These are phyloP conservation scores for Chloebia gouldiae DNA, from an alignment of 2,113 vertebrate species.

Conservation along the genomic window DNA sequence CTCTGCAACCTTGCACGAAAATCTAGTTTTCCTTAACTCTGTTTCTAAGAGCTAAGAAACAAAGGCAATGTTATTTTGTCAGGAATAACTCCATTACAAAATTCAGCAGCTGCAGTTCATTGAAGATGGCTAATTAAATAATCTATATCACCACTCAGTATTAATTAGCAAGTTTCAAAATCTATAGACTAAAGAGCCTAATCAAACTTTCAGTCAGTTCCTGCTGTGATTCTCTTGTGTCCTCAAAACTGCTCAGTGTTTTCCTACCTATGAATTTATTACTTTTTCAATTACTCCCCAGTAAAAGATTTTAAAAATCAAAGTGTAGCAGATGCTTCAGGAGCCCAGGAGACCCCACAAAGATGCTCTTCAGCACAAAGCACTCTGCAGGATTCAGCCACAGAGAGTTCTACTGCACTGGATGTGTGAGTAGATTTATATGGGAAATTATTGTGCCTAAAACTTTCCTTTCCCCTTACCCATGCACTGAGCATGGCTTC, in stretches of 20 bases:
- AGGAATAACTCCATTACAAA: neutral
- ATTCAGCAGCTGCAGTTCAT: neutral
- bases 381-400: neutral
- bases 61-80: neutral
- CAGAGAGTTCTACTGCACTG: neutral
- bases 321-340: neutral
- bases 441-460: neutral
- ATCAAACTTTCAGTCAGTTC: neutral
- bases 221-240: neutral
- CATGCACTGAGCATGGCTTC: neutral
- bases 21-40: neutral
- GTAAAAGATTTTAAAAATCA: neutral
- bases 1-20: neutral
- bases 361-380: neutral
- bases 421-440: neutral
- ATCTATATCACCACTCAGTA: neutral
- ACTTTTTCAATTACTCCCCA: neutral
- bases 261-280: neutral
- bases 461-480: neutral
- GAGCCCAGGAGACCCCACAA: neutral
- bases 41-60: neutral
- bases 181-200: neutral
- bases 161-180: neutral
- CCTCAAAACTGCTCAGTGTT: neutral
- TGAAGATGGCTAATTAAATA: neutral